Evolutionary conservation across 2,113 vertebrate species (phyloP).

Genomic region (Hiodon tergisus): DNA sequence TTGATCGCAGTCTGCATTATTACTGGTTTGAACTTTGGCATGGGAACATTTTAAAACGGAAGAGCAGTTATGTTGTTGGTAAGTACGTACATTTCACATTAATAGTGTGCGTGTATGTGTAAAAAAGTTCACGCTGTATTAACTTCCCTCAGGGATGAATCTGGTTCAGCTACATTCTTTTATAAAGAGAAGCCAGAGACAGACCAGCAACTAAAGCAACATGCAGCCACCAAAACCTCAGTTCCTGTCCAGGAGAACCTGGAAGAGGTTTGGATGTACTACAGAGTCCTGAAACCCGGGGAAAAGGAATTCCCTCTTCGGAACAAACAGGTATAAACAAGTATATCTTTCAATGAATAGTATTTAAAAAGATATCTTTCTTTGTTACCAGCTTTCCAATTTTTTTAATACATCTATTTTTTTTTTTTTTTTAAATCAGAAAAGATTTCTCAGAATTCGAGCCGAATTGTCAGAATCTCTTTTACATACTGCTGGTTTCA

Average conservation of each 20-base stretch:
- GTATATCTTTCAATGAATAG: not conserved
- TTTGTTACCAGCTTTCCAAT: too few relatives aligned
- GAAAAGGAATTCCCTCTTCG: slow-evolving; percentile 69
- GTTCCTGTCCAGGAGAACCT: slow-evolving; percentile 28
- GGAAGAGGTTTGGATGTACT: slow-evolving; percentile 79
- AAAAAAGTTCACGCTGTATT: not conserved
- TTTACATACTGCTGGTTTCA: not conserved
- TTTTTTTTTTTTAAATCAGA: too few relatives aligned
- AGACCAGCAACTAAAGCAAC: slow-evolving; percentile 43
- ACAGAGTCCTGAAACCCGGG: slow-evolving; percentile 57
- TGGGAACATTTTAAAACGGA: not conserved
- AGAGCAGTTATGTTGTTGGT: not conserved
- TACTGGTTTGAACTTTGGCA: too few relatives aligned
- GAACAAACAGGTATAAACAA: slow-evolving; percentile 71
- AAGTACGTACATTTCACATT: not conserved
- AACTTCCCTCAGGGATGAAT: slow-evolving; percentile 71
- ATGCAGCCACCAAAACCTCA: slow-evolving; percentile 12
- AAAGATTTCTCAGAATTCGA: not conserved
- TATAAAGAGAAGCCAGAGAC: slow-evolving; percentile 52
- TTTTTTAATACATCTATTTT: too few relatives aligned
- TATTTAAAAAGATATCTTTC: not conserved
- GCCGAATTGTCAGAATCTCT: not conserved
- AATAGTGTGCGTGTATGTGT: not conserved
- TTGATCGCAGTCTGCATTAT: too few relatives aligned
- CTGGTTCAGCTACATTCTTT: slow-evolving; percentile 81